These are phyloP conservation scores for Acrocyrtus sp. DNA, from an alignment of 2,888 invertebrate species.

Conservation along the genomic window DNA sequence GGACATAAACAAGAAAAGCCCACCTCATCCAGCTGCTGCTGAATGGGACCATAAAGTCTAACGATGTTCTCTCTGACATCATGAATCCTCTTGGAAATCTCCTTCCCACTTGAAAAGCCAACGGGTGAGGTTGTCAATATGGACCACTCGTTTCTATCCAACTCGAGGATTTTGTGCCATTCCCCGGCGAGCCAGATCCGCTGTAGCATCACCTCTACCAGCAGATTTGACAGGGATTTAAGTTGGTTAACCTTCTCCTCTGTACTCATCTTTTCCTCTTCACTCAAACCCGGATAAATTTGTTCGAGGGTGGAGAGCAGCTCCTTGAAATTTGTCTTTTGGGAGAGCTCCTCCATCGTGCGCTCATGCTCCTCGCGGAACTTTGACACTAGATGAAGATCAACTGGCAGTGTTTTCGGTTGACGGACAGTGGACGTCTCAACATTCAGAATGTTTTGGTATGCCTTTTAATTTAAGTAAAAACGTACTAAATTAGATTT, in stretches of 20 bases:
- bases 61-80: constrained; percentile 26
- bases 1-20: too few species aligned
- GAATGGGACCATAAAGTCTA: constrained; percentile 34
- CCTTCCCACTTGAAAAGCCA: neutral
- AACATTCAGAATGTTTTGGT: constrained; percentile 52
- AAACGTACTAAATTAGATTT: neutral
- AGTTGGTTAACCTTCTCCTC: constrained; percentile 55
- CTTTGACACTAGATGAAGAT: constrained; percentile 15
- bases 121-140: neutral
- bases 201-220: constrained; percentile 46
- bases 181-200: constrained; percentile 42
- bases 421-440: constrained; percentile 47
- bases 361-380: constrained; percentile 35
- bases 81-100: neutral
- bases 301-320: constrained; percentile 42
- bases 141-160: constrained; percentile 32
- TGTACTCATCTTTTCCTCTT: constrained; percentile 53
- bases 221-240: constrained; percentile 46
- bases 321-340: constrained; percentile 34
- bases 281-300: constrained; percentile 52
- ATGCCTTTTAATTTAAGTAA: constrained; percentile 40
- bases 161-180: constrained; percentile 46
- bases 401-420: constrained; percentile 28
- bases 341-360: constrained; percentile 36
- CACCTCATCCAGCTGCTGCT: constrained; percentile 50